These are phyloP conservation scores for Muscicapa striata DNA, from an alignment of 2,797 vertebrate species.

Conservation along the genomic window DNA sequence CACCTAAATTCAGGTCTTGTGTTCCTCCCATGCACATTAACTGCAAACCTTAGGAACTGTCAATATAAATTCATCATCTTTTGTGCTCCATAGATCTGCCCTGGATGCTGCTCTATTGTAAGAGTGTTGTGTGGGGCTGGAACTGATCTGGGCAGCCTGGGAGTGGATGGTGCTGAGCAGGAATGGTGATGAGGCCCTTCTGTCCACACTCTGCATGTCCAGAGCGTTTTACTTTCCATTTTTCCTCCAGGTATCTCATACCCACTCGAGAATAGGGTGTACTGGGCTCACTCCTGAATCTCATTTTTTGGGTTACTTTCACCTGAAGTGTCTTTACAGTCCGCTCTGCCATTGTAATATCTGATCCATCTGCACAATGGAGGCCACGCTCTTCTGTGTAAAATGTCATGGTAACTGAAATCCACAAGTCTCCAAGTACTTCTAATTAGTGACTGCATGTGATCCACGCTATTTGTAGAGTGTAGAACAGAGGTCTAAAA, in stretches of 20 bases:
- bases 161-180: fast-evolving
- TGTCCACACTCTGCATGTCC: background rate
- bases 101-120: background rate
- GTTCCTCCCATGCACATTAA: background rate
- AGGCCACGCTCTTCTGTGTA: fast-evolving
- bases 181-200: background rate
- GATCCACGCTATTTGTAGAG: background rate
- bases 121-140: background rate
- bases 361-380: background rate
- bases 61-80: background rate
- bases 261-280: background rate
- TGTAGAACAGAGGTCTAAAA: background rate
- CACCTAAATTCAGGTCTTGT: background rate
- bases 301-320: background rate
- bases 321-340: background rate
- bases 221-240: background rate
- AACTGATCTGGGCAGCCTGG: background rate
- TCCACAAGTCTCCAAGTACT: background rate
- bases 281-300: background rate
- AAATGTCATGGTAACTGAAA: background rate
- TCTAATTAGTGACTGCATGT: background rate
- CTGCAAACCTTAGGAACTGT: background rate
- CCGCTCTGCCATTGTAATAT: background rate
- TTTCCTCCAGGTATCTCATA: background rate
- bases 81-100: background rate